These are phyloP conservation scores for Desmodus rotundus DNA, from an alignment of 2,113 vertebrate genomes.

Conservation along the genomic window DNA sequence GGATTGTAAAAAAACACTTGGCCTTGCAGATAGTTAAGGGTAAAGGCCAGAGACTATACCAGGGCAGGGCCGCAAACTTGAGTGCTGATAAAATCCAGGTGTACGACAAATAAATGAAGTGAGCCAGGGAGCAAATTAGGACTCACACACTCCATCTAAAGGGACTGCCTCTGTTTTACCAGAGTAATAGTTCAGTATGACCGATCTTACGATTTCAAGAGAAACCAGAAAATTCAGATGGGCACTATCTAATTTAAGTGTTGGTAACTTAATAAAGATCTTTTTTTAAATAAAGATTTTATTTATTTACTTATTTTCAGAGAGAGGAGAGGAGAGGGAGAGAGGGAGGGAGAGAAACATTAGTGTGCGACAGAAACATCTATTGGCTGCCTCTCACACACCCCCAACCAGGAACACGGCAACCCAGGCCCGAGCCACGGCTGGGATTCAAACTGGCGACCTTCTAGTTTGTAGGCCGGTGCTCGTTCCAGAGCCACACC, in stretches of 20 bases:
- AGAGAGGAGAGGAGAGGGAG: too few relatives aligned
- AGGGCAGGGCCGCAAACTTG: neutral
- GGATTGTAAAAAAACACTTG: neutral
- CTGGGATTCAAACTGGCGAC: too few relatives aligned
- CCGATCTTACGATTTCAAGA: neutral
- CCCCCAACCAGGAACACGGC: too few relatives aligned
- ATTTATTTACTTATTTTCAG: too few relatives aligned
- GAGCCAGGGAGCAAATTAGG: neutral
- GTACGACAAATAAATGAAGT: neutral
- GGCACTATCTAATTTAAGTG: neutral
- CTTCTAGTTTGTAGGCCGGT: too few relatives aligned
- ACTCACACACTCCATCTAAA: neutral
- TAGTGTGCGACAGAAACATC: too few relatives aligned
- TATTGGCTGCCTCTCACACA: too few relatives aligned
- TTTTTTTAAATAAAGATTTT: too few relatives aligned
- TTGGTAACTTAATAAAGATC: neutral
- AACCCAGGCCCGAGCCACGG: too few relatives aligned
- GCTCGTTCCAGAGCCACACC: too few relatives aligned
- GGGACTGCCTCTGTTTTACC: neutral
- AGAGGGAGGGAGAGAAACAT: too few relatives aligned
- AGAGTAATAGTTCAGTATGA: neutral
- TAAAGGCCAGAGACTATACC: neutral
- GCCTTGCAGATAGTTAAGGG: neutral
- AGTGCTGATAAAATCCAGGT: neutral
- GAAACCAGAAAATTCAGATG: neutral